These are phyloP conservation scores for Psilopogon haemacephalus DNA, from an alignment of 2,113 vertebrate genomes.

Conservation along the genomic window DNA sequence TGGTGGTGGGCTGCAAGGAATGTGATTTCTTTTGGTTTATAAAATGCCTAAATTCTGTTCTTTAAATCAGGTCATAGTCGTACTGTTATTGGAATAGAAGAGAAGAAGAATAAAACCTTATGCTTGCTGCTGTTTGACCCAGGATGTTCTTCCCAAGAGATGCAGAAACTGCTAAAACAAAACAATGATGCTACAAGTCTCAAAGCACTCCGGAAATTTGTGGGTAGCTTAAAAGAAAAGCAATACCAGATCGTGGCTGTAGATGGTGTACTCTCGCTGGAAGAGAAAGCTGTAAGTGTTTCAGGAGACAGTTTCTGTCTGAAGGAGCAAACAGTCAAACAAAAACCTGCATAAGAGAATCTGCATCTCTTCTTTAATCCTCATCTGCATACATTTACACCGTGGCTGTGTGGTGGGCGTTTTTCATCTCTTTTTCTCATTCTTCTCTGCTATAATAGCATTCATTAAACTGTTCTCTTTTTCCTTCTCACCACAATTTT, in stretches of 20 bases:
- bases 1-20: not conserved
- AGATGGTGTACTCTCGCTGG: slow-evolving; percentile 81
- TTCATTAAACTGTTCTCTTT: not conserved
- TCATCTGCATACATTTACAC: not conserved
- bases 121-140: slow-evolving; percentile 91
- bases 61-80: slow-evolving; percentile 87
- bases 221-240: slow-evolving; percentile 84
- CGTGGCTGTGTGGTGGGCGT: not conserved
- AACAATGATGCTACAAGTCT: slow-evolving; percentile 65
- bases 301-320: not conserved
- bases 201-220: slow-evolving; percentile 77
- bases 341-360: not conserved
- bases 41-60: not conserved
- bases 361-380: not conserved
- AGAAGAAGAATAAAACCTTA: slow-evolving; percentile 83
- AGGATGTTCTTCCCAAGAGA: slow-evolving; percentile 77
- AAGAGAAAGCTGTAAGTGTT: slow-evolving; percentile 86
- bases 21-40: not conserved
- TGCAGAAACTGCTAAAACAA: slow-evolving; percentile 80
- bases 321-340: not conserved
- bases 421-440: not conserved
- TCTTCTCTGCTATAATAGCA: not conserved
- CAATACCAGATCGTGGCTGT: slow-evolving; percentile 91
- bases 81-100: slow-evolving; percentile 89
- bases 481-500: not conserved